phyloP scores from a whole-genome alignment of 2,113 vertebrate species.

The Onychorhynchus coronatus region DNA sequence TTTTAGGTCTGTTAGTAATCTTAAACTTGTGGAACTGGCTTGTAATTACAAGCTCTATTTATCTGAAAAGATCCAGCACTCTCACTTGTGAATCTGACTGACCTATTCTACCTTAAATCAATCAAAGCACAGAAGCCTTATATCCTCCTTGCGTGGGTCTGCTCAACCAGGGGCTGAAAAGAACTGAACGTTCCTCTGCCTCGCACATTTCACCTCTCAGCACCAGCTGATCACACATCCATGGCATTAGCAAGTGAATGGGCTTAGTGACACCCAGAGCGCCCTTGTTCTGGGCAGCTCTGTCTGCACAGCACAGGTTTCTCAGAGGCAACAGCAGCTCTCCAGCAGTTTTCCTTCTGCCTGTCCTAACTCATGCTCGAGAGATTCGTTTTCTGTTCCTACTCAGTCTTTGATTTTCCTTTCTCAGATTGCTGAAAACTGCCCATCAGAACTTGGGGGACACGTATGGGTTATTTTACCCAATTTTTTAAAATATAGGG shows the following conservation, averaged over 20 bases:
- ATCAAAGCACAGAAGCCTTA: neutral
- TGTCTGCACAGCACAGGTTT: neutral
- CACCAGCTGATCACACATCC: neutral
- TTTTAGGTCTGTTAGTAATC: neutral
- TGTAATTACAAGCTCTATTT: neutral
- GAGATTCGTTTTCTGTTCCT: neutral
- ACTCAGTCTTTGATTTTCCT: neutral
- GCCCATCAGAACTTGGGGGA: neutral
- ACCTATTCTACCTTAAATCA: constrained; percentile 23
- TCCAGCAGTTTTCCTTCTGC: neutral
- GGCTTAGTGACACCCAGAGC: neutral
- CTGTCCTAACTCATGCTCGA: neutral
- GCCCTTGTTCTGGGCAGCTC: neutral
- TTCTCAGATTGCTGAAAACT: neutral
- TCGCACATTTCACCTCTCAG: neutral
- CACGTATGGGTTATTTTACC: neutral
- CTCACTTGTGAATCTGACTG: neutral
- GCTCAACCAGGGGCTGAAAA: neutral
- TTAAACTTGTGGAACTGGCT: neutral
- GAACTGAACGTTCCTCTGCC: neutral
- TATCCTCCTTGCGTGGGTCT: neutral
- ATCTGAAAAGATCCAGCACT: neutral
- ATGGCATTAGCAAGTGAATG: neutral
- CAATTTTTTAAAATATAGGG: neutral
- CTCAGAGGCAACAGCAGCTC: neutral